phyloP scores from a whole-genome alignment of 2,888 invertebrate species.

The Ophonus ardosiacus region DNA sequence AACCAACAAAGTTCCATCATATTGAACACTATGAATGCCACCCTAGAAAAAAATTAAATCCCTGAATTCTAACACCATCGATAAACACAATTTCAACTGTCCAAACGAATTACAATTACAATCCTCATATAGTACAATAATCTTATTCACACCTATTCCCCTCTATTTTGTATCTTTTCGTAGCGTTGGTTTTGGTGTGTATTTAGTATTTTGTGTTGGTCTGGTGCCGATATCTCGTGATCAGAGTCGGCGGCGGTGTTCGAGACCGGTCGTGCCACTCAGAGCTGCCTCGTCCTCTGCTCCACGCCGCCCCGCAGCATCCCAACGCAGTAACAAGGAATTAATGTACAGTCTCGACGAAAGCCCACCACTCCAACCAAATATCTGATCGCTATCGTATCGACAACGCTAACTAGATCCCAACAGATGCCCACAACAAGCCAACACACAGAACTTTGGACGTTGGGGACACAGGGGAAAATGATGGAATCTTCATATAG shows the following conservation, averaged over 20 bases:
- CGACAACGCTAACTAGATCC: slow-evolving; percentile 14
- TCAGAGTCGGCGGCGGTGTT: slow-evolving; percentile 52
- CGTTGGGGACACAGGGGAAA: no score
- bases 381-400: slow-evolving; percentile 31
- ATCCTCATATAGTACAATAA: no score
- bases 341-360: slow-evolving; percentile 61
- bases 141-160: no score
- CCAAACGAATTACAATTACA: no score
- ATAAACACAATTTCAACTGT: no score
- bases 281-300: slow-evolving; percentile 7
- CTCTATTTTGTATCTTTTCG: background rate
- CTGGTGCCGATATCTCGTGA: slow-evolving; percentile 63
- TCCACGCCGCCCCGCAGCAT: background rate
- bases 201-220: slow-evolving; percentile 35
- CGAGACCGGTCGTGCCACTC: slow-evolving; percentile 61
- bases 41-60: no score
- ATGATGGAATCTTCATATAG: no score
- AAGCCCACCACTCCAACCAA: slow-evolving; percentile 44
- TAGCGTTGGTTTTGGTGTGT: background rate
- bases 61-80: no score
- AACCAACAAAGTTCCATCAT: no score
- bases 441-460: background rate
- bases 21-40: no score
- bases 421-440: background rate
- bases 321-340: slow-evolving; percentile 56